These are phyloP conservation scores for Anniella stebbinsi DNA, from an alignment of 2,797 vertebrate species.

Conservation along the genomic window DNA sequence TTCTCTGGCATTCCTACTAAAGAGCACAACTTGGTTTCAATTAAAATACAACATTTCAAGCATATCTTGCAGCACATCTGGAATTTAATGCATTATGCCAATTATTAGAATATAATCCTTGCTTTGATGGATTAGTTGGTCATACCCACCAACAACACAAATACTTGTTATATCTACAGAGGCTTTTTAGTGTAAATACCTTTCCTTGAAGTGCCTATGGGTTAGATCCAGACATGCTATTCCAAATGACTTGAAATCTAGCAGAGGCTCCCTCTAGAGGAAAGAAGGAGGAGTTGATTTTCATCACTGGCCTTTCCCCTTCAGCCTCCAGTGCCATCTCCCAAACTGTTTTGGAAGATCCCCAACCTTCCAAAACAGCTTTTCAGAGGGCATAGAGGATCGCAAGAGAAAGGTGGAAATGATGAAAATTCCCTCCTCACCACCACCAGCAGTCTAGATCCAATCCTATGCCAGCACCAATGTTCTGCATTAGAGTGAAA, in stretches of 20 bases:
- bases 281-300: no score
- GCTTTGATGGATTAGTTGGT: not conserved
- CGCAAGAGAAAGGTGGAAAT: not conserved
- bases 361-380: not conserved
- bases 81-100: not conserved
- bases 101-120: conserved; percentile 6
- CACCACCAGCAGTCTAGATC: not conserved
- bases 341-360: not conserved
- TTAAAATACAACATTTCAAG: not conserved
- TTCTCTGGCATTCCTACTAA: not conserved
- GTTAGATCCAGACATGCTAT: not conserved
- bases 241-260: not conserved
- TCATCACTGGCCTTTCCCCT: not conserved
- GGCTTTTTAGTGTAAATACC: no score
- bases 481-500: not conserved
- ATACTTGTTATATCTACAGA: not conserved
- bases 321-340: not conserved
- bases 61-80: not conserved
- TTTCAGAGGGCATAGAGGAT: not conserved
- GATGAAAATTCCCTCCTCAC: not conserved
- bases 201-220: not conserved
- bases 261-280: not conserved
- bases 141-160: not conserved
- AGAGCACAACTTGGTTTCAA: not conserved
- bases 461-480: not conserved